A percentile compares a stretch with the other conserved stretches of the same genome.
Evolutionary conservation across 2,888 invertebrate genomes (phyloP).

Genomic region (Nemotelus nigrinus): DNA sequence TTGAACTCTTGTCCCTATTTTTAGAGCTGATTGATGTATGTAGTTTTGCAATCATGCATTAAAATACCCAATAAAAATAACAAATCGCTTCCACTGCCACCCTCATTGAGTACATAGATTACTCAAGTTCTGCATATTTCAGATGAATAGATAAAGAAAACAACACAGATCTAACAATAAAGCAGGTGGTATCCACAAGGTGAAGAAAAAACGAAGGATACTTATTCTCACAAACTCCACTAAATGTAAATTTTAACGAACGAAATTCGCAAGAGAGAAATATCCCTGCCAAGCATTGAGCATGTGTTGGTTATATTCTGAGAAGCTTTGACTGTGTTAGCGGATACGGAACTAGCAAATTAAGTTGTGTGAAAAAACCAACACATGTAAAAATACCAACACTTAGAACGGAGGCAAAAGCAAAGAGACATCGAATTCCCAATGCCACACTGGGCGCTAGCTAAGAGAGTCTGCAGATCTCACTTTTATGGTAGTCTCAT

Average conservation of each 20-base stretch:
- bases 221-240: neutral
- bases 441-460: slow-evolving; percentile 6
- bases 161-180: neutral
- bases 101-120: slow-evolving; percentile 17
- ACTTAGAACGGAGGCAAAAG: neutral
- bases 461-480: neutral
- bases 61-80: neutral
- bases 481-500: slow-evolving; percentile 12
- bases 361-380: neutral
- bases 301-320: neutral
- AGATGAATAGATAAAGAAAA: slow-evolving; percentile 21
- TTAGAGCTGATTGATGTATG: too few relatives aligned
- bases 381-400: neutral
- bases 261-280: neutral
- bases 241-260: neutral
- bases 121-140: slow-evolving; percentile 2
- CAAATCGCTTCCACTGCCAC: slow-evolving; percentile 17
- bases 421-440: neutral
- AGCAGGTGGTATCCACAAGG: neutral
- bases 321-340: neutral
- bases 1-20: too few relatives aligned
- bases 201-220: neutral
- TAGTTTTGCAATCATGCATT: too few relatives aligned
- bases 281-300: neutral
- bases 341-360: neutral